Conservation (phyloP, 2,888 invertebrate genomes). For the Zygogramma bicolorata region DNA sequence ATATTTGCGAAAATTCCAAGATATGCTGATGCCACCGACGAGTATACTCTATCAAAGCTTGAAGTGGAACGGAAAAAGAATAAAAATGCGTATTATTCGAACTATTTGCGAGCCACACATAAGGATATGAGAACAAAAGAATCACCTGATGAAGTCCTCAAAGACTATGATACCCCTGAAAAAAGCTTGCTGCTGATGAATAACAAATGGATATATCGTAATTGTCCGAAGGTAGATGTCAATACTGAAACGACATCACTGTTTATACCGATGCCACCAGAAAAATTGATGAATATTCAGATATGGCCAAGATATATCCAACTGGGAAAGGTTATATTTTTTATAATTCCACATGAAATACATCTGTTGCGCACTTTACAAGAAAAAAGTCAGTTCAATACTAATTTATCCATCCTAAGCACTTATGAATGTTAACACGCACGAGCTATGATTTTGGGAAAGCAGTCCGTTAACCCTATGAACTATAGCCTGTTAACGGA, state of each 20-base stretch:
- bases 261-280: constrained; percentile 63
- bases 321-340: constrained; percentile 54
- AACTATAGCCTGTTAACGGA: too few species aligned
- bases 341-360: neutral
- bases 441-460: too few species aligned
- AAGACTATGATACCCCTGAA: constrained; percentile 38
- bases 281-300: constrained; percentile 63
- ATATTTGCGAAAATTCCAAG: constrained; percentile 59
- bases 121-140: neutral
- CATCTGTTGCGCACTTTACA: neutral
- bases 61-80: constrained; percentile 45
- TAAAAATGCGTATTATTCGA: constrained; percentile 44
- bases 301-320: constrained; percentile 61
- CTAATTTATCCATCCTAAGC: too few species aligned
- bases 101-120: constrained; percentile 38
- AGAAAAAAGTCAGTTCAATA: too few species aligned
- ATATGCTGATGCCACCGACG: constrained; percentile 44
- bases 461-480: too few species aligned
- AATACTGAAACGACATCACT: neutral
- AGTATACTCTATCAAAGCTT: constrained; percentile 48
- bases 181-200: constrained; percentile 34
- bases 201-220: neutral
- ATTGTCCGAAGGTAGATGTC: neutral
- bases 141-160: too few species aligned
- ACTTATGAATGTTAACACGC: too few species aligned